Evolutionary conservation across 2,113 vertebrate genomes (phyloP), one percentile per base, ranked within the genome.

Genomic region (Engystomops pustulosus): DNA sequence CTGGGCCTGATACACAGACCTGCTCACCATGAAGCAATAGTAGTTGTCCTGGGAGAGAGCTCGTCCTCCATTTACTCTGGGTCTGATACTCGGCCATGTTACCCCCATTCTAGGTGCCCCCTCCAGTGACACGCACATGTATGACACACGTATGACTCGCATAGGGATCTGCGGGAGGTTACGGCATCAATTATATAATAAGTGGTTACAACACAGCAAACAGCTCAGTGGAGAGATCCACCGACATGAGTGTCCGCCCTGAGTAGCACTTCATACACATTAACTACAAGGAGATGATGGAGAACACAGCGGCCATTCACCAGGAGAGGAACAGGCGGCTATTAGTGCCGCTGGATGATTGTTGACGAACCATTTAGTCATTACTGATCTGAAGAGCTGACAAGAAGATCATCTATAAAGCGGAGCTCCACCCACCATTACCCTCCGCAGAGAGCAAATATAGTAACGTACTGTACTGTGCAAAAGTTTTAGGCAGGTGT

Each of bases 251-350:
- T 47, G 45, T 49, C 71, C 51, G 45, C 41, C 25, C 45, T 51
- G 12, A 76, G 72, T 20, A 34, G 72, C 25, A 53, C 72, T 76
- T 76, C 72, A 53, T 27, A 20, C 36, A 36, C 12, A 76, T 75
- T 51, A 51, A 32, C 71, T 32, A 27, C 44, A 49, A 51, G 47
- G 25, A 51, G 45, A 75, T 51, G 14, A 51, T 20, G 15, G 45
- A 76, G 72, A 36, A 76, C 72, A 53, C 7, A 34, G 45, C 45
- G 20, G 30, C 4, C 47, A 53, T 76, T 70, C 68, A 69, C 32
- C 15, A 6, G 18, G 23, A 75, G 71, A 51, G 67, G 12, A 20
- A 23, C 6, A 4, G 9, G 34, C 6, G 47, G 32, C 18, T 76
- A 34, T 76, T 76, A 76, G 49, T 75, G 45, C 34, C 27, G 8